Evolutionary conservation across 2,888 invertebrate genomes (phyloP), one percentile per base, ranked within the genome.

Genomic region (Dyspetes luteomarginatus): DNA sequence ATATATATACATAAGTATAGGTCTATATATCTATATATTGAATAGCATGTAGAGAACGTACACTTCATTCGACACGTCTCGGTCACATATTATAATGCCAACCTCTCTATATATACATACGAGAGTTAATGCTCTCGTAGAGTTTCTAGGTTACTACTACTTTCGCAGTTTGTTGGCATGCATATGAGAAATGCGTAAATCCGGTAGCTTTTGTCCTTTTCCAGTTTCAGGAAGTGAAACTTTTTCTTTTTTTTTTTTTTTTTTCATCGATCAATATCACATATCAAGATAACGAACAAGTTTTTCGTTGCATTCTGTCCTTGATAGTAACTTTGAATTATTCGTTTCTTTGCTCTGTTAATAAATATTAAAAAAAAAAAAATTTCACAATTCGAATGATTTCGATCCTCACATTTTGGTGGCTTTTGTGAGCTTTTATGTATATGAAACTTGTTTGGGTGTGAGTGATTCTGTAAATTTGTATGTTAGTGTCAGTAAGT

Each of bases 91-190:
- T 64, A 45, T 50, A 48, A 36, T 36, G 5, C 48, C 48, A 17
- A 56, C 43, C 43, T 36, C 41, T 64, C 24, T 55, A 19, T 28
- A 7, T 28, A 5, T 36, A 12, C 12, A 5, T 36, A 12, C 36
- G 1, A 1, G 36, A 7, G 36, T 9, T 36, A 36, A 48, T 48
- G 15, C 48, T 45, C n/a, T n/a, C 17, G 48, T 48, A 36, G 36
- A 36, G 7, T 88, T 89, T 89, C 89, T 89, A 89, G 88, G 89
- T 89, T 89, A 89, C 88, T 85, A 85, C 86, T 50, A 72, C 45
- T n/a, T 36, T 24, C 55, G 45, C 26, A 28, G n/a, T 30, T 9
- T 48, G 26, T 68, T 24, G 41, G 41, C 58, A 52, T 55, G 65
- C 56, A 68, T 26, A 56, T 15, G 82, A 9, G 1, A 36, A 71